Base-by-base conservation (phyloP, 1,140 invertebrate species). In the Ostrea edulis region DNA sequence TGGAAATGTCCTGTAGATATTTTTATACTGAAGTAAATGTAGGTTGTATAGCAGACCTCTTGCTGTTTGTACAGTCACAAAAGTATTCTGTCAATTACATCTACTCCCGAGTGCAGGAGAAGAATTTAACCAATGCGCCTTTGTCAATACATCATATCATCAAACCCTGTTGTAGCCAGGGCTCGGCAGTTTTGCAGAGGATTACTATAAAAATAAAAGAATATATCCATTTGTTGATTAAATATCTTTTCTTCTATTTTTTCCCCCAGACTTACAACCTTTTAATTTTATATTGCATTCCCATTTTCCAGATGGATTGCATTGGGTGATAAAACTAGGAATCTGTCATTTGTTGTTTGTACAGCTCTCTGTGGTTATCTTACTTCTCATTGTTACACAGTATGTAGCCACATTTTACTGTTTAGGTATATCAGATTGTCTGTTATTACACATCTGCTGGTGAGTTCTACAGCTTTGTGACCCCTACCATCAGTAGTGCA, bases 401-500 rank as follows among this genome's bases (percentile, higher is more conserved):
- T 77, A 25, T 77, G 68, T 25, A 25, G 68, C 68, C 68, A 29
- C 22, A 77, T 29, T 62, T 29, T 77, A 29, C 68, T 77, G 68
- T 77, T 77, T 14, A 25, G 68, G 68, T 77, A 77, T 77, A 77
- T 77, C 68, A 77, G 68, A 77, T 77, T 77, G 25, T 29, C 68
- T 29, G 68, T 77, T 77, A 77, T 77, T 77, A 9, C 29, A 77
- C 68, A 77, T 77, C 68, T 77, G 68, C 29, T 77, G 29, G 68
- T 35, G 2, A 35, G 68, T 29, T 29, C 12, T 77, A 12, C n/a
- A 9, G 22, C 9, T 9, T 9, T 68, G 20, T 68, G 65, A 22
- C 12, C 12, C 22, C 65, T 29, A 29, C 65, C 65, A 71, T 44
- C 35, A 44, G 35, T 44, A 5, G 58, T 77, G 68, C 68, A 77